Percentiles rank a stretch among this genome's conserved stretches.
phyloP scores from a whole-genome alignment of 1,140 invertebrate species.

The Palaemon carinicauda region DNA sequence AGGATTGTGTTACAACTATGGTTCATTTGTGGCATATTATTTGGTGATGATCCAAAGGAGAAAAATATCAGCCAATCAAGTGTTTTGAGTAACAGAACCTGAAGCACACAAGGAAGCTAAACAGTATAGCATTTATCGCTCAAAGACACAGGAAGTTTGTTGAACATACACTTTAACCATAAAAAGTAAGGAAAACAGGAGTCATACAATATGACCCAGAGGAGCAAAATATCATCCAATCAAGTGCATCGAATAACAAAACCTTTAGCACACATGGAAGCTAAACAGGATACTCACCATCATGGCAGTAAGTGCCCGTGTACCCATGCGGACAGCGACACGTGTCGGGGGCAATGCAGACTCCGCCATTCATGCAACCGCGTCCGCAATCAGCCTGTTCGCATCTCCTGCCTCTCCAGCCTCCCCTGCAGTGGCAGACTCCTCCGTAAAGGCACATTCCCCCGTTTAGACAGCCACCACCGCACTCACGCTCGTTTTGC shows the following conservation, averaged over 20 bases:
- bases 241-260: not conserved
- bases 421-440: slow-evolving; percentile 59
- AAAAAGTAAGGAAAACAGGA: too few species aligned
- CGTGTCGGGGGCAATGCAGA: slow-evolving; percentile 10
- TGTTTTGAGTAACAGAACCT: too few species aligned
- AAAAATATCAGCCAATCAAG: too few species aligned
- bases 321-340: slow-evolving; percentile 39
- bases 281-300: not conserved
- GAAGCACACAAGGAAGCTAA: too few species aligned
- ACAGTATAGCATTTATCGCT: too few species aligned
- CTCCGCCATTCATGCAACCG: slow-evolving; percentile 12
- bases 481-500: not conserved
- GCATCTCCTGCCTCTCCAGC: slow-evolving; percentile 60
- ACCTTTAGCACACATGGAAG: not conserved
- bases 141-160: too few species aligned
- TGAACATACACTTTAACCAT: too few species aligned
- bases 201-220: too few species aligned
- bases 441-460: slow-evolving; percentile 34
- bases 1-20: too few species aligned
- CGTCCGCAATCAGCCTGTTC: slow-evolving; percentile 7
- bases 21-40: too few species aligned
- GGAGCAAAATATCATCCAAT: too few species aligned
- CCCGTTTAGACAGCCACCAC: slow-evolving; percentile 20
- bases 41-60: too few species aligned
- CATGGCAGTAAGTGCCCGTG: slow-evolving; percentile 12